Percentiles rank a stretch among this genome's conserved stretches.
Evolutionary conservation across 2,113 vertebrate species (phyloP).

Genomic region (Genyomyrus donnyi): DNA sequence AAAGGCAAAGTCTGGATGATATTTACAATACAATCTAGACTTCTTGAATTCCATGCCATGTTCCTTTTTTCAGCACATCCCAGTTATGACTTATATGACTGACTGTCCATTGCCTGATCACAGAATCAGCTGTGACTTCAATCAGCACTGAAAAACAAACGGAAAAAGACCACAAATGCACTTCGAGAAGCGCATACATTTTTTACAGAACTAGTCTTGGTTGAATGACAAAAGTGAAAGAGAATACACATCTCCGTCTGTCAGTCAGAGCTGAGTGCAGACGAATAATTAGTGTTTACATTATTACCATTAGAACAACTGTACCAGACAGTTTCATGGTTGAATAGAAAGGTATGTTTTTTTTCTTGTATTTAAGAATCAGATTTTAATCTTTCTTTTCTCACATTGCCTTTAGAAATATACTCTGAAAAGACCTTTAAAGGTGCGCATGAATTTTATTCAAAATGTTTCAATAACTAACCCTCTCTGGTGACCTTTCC

Average conservation of each 20-base stretch:
- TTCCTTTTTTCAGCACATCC: not conserved
- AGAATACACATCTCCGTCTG: not conserved
- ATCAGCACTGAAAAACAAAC: not conserved
- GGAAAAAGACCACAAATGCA: not conserved
- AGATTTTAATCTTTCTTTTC: slow-evolving; percentile 21
- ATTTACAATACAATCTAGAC: not conserved
- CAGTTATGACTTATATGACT: not conserved
- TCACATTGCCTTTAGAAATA: slow-evolving; percentile 24
- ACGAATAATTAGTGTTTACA: not conserved
- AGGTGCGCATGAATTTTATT: slow-evolving; percentile 32
- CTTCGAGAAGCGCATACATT: not conserved
- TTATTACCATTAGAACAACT: not conserved
- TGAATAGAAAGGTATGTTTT: not conserved
- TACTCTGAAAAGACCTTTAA: slow-evolving; percentile 29
- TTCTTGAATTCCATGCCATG: not conserved
- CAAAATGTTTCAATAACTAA: slow-evolving; percentile 32
- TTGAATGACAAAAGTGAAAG: not conserved
- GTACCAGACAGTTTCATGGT: not conserved
- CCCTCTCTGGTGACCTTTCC: slow-evolving; percentile 42
- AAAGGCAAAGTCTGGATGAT: not conserved
- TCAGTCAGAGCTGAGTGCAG: not conserved
- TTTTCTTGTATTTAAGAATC: slow-evolving; percentile 3
- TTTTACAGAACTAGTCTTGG: not conserved
- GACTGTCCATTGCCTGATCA: not conserved
- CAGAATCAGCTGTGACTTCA: not conserved